Evolutionary conservation across 2,797 vertebrate genomes (phyloP).

Genomic region (Lithobates sylvaticus): DNA sequence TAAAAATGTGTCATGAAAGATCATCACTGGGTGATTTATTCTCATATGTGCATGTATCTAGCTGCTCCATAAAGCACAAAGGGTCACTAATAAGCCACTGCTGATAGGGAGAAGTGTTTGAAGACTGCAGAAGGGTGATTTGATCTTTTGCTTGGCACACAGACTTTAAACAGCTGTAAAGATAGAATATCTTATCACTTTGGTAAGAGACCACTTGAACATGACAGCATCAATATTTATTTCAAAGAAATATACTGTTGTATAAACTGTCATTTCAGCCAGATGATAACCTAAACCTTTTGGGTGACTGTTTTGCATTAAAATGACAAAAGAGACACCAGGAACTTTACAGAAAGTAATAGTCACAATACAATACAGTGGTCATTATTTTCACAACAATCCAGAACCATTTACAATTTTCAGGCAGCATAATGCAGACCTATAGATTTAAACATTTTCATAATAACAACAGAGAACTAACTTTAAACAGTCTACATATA

Average conservation of each 20-base stretch:
- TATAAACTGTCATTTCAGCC: background rate
- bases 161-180: slow-evolving; percentile 51
- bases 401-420: too few relatives aligned
- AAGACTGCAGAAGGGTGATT: slow-evolving; percentile 38
- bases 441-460: too few relatives aligned
- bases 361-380: too few relatives aligned
- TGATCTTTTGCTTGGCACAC: slow-evolving; percentile 44
- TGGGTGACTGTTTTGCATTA: too few relatives aligned
- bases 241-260: background rate
- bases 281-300: background rate
- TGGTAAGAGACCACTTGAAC: slow-evolving; percentile 45
- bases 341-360: too few relatives aligned
- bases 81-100: slow-evolving; percentile 44
- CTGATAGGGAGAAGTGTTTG: slow-evolving; percentile 15
- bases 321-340: too few relatives aligned
- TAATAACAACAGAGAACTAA: too few relatives aligned
- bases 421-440: too few relatives aligned
- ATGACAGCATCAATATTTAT: slow-evolving; percentile 1
- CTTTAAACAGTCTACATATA: too few relatives aligned
- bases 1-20: slow-evolving; percentile 16
- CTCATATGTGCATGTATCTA: background rate
- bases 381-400: too few relatives aligned
- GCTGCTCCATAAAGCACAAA: slow-evolving; percentile 26
- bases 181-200: slow-evolving; percentile 62
- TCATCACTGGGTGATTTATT: slow-evolving; percentile 32